Evolutionary conservation across 2,113 vertebrate species (phyloP).

Genomic region (Hippocampus zosterae): DNA sequence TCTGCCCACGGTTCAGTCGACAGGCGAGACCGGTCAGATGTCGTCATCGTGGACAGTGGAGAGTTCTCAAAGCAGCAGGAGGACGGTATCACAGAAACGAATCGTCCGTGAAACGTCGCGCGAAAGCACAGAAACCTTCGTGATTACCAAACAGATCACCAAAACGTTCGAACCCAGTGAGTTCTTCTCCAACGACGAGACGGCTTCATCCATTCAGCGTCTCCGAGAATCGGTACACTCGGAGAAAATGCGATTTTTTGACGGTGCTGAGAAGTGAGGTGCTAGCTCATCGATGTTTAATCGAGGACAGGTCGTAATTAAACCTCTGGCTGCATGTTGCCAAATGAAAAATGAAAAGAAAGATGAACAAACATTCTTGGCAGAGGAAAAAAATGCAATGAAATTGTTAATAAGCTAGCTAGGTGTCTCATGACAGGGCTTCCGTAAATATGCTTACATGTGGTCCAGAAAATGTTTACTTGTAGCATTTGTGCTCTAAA

Average conservation of each 20-base stretch:
- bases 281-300: neutral
- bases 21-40: slow-evolving; percentile 16
- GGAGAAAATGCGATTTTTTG: slow-evolving; percentile 77
- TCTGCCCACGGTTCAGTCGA: slow-evolving; percentile 40
- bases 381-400: slow-evolving; percentile 22
- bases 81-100: slow-evolving; percentile 49
- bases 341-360: slow-evolving; percentile 11
- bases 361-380: slow-evolving; percentile 10
- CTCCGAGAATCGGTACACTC: slow-evolving; percentile 69
- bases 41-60: slow-evolving; percentile 42
- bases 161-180: slow-evolving; percentile 50
- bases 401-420: slow-evolving; percentile 27
- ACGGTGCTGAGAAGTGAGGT: slow-evolving; percentile 51
- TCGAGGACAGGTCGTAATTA: neutral
- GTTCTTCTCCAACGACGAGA: slow-evolving; percentile 58
- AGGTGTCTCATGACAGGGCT: slow-evolving; percentile 16
- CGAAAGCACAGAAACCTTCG: slow-evolving; percentile 59
- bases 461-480: slow-evolving; percentile 12
- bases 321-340: slow-evolving; percentile 26
- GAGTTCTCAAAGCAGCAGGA: slow-evolving; percentile 32
- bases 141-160: slow-evolving; percentile 63
- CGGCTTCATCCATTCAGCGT: slow-evolving; percentile 64
- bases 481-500: slow-evolving; percentile 13
- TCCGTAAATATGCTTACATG: slow-evolving; percentile 30
- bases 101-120: slow-evolving; percentile 51